phyloP scores from a whole-genome alignment of 2,113 vertebrate species.

The Panthera leo region DNA sequence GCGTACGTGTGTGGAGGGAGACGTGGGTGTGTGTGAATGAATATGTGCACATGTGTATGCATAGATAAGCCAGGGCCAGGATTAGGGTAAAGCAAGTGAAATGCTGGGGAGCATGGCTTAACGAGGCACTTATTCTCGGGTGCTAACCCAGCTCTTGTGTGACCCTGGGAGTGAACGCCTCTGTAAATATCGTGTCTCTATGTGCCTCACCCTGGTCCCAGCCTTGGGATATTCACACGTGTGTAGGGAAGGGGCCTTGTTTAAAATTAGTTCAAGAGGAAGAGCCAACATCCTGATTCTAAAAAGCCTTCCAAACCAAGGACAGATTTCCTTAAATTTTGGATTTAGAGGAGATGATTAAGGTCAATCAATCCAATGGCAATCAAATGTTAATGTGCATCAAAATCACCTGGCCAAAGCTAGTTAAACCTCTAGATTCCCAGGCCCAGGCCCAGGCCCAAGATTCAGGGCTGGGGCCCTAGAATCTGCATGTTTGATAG shows the following conservation, averaged over 20 bases:
- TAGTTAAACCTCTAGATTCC: background rate
- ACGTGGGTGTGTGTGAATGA: background rate
- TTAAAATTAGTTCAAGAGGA: background rate
- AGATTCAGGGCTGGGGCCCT: background rate
- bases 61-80: background rate
- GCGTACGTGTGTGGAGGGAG: rapidly evolving
- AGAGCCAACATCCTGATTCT: background rate
- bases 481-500: background rate
- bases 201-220: background rate
- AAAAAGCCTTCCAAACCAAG: background rate
- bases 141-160: background rate
- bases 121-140: background rate
- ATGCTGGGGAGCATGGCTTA: background rate
- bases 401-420: background rate
- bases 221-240: background rate
- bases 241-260: background rate
- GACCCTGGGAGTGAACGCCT: background rate
- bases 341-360: background rate
- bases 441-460: background rate
- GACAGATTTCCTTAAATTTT: background rate
- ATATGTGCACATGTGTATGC: background rate
- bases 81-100: background rate
- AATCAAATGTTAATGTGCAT: background rate
- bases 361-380: background rate
- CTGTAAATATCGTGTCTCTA: background rate